These are phyloP conservation scores for Gavialis gangeticus DNA, from an alignment of 2,113 vertebrate species.

Conservation along the genomic window DNA sequence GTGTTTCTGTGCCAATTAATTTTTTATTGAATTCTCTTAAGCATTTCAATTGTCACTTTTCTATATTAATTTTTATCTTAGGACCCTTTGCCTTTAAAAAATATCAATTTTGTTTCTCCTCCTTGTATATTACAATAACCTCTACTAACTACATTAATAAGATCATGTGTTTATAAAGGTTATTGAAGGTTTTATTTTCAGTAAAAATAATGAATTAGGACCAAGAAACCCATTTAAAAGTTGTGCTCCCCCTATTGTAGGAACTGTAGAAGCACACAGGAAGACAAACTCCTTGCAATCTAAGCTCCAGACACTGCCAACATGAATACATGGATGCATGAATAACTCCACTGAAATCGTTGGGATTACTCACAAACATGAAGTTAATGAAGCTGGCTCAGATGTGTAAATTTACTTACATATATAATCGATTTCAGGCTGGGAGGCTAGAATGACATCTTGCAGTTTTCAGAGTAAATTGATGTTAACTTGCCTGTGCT, in stretches of 20 bases:
- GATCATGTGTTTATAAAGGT: background rate
- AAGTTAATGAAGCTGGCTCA: background rate
- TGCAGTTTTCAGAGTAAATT: background rate
- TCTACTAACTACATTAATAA: background rate
- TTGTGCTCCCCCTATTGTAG: accelerated
- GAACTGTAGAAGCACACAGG: background rate
- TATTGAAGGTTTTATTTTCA: background rate
- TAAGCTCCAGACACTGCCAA: background rate
- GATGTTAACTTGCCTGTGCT: background rate
- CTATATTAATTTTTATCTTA: background rate
- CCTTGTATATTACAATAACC: background rate
- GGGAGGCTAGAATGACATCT: background rate
- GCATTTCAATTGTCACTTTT: conserved; percentile 13
- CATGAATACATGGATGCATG: background rate
- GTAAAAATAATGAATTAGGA: background rate
- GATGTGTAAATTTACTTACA: conserved; percentile 20
- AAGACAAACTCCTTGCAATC: background rate
- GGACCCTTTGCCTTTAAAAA: background rate
- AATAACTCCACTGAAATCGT: conserved; percentile 17
- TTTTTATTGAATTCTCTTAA: conserved; percentile 5
- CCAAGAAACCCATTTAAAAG: background rate
- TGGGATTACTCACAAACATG: background rate
- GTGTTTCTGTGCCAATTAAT: background rate
- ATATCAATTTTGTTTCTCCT: background rate
- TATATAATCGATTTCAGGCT: background rate